Evolutionary conservation across 2,113 vertebrate genomes (phyloP).

Genomic region (Oceanodroma tethys): DNA sequence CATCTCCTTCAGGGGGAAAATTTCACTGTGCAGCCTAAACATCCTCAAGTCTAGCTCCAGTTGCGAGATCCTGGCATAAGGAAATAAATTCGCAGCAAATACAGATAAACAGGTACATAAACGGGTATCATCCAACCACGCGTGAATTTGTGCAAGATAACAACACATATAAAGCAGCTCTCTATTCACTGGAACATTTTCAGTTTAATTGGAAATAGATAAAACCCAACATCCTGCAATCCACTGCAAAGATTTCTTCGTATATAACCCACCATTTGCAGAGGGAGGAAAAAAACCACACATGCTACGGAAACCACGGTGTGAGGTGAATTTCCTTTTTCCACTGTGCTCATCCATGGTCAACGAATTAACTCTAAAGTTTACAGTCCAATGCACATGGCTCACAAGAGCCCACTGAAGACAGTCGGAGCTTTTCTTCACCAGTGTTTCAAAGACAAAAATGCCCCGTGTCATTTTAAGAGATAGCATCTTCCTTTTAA

Average conservation of each 20-base stretch:
- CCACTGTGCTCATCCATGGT: not conserved
- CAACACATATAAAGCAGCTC: not conserved
- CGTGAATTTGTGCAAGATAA: not conserved
- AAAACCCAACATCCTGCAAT: not conserved
- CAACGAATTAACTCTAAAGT: not conserved
- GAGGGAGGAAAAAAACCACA: not conserved
- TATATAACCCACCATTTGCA: not conserved
- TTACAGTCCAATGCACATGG: not conserved
- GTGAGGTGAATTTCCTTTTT: not conserved
- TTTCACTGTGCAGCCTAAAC: not conserved
- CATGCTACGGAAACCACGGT: fast-evolving
- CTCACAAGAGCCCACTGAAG: not conserved
- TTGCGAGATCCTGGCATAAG: not conserved
- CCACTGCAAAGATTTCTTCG: not conserved
- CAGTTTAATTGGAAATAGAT: not conserved
- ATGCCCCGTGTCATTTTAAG: not conserved
- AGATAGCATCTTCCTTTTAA: not conserved
- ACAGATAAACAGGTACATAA: not conserved
- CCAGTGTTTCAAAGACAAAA: not conserved
- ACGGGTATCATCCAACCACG: no score
- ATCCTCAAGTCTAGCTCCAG: not conserved
- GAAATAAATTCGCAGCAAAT: not conserved
- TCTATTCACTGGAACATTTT: not conserved
- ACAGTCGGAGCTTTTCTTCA: not conserved
- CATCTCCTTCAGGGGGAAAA: not conserved